Percentiles rank a stretch among this genome's conserved stretches.
phyloP scores from a whole-genome alignment of 2,113 vertebrate genomes.

The Sinosuthora webbiana region DNA sequence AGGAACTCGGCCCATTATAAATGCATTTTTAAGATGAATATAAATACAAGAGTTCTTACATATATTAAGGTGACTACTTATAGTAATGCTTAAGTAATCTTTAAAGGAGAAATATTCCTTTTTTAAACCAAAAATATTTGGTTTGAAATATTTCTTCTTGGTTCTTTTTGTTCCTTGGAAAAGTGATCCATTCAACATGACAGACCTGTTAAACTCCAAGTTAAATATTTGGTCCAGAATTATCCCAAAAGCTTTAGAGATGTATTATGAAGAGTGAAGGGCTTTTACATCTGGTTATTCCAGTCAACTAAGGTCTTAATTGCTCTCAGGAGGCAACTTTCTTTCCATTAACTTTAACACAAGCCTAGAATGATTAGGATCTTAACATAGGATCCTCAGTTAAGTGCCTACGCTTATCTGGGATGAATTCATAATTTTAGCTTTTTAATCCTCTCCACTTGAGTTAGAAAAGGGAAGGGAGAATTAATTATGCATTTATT shows the following conservation, averaged over 20 bases:
- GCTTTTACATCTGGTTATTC: slow-evolving; percentile 23
- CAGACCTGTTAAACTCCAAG: neutral
- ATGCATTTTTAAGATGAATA: neutral
- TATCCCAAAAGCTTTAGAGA: neutral
- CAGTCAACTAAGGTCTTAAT: slow-evolving; percentile 12
- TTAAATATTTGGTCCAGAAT: slow-evolving; percentile 42
- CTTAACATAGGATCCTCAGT: neutral
- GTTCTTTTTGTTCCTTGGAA: neutral
- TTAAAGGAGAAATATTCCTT: neutral
- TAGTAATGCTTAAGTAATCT: neutral
- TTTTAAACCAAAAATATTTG: neutral
- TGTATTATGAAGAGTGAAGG: neutral
- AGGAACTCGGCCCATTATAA: neutral
- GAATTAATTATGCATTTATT: neutral
- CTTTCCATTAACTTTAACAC: slow-evolving; percentile 31
- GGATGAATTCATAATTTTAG: slow-evolving; percentile 1
- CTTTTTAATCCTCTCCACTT: neutral
- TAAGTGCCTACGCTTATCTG: neutral
- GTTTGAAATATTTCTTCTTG: neutral
- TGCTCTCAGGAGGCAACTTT: slow-evolving; percentile 23
- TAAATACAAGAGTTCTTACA: neutral
- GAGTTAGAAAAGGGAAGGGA: neutral
- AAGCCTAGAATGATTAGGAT: slow-evolving; percentile 23
- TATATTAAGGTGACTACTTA: neutral
- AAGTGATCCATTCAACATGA: neutral